Base-by-base conservation (phyloP, 64 coral and sea anemone species). In the Porites lutea region DNA sequence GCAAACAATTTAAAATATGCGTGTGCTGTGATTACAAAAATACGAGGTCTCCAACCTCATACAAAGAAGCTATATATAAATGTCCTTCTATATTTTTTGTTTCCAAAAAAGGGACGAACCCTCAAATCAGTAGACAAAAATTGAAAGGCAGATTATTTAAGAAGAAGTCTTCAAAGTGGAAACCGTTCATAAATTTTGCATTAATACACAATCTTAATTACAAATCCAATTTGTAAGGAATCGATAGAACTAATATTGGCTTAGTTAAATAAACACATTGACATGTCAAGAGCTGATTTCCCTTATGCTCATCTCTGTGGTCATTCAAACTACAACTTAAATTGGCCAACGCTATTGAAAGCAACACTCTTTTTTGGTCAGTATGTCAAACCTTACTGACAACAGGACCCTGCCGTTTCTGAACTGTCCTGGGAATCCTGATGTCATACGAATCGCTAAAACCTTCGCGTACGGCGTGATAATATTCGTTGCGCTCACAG, bases 211-310 rank as follows among this genome's bases (percentile, higher is more conserved):
- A 57, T 57, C 1, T 57, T 57, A 57, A 57, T 57, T 6, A 57
- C 54, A 57, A 57, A 9, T 57, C 54, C 7, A 7, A 3, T 9
- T 6, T 57, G 54, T 57, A 12, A 9, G 3, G 54, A 65, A n/a
- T 48, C 61, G 46, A 16, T 47, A 46, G 47, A 69, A 84, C 61
- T 2, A 84, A 84, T 69, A 84, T 84, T 84, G 59, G 48, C 60
- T 21, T 13, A 12, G 16, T 18, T 51, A 18, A 21, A 18, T 48
- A 51, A 84, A 48, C 44, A 84, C 46, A n/a, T 13, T 68, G 57
- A 84, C 46, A 84, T 7, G 4, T 16, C 13, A 76, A 76, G 16
- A 76, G 73, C 47, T 18, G 6, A 6, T 65, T 48, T 48, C 45
- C 44, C 52, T 84, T 20, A n/a, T 22, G 11, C 9, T 65, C n/a